Base-by-base conservation (phyloP, 2,113 vertebrate genomes). In the Triplophysa tibetana region DNA sequence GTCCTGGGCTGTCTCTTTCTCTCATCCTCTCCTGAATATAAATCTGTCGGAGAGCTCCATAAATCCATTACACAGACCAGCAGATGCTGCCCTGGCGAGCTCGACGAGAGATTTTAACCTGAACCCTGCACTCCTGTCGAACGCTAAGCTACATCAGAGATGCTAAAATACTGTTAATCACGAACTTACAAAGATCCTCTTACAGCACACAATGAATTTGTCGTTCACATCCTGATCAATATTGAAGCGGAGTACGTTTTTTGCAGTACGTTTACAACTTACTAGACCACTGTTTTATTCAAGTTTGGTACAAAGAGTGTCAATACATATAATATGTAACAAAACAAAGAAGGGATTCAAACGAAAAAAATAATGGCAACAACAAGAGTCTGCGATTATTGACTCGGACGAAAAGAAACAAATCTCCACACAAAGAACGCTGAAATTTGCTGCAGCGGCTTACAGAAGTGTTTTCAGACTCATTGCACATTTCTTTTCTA, bases 1-100 rank as follows among this genome's bases (percentile, higher is more conserved):
- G 87, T 80, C 82, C 78, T 82, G 72, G 81, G 85, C 77, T 83
- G 79, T 78, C 74, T 75, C 75, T 79, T 65, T n/a, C 77, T 65
- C 68, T 73, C 70, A 75, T 72, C 64, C 56, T 69, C 70, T 73
- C 43, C 79, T 56, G 66, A 77, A 77, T 77, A 79, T 75, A 70
- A 87, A 84, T 83, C 76, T 72, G 54, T 73, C 82, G 33, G 75
- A 48, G 64, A 79, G 67, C 70, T 80, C 58, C 70, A 66, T 78
- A 84, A 86, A 83, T 77, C 82, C 79, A 75, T 85, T 75, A 78
- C 64, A n/a, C 9, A 81, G 75, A 24, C 60, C 11, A 52, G 33
- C 80, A 72, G 66, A 70, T 69, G 60, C 67, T 67, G 56, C 72
- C 26, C 58, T 75, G 58, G 73, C 60, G 62, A 60, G 58, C 70